phyloP scores from a whole-genome alignment of 1,140 invertebrate genomes.

The Hyles vespertilio region DNA sequence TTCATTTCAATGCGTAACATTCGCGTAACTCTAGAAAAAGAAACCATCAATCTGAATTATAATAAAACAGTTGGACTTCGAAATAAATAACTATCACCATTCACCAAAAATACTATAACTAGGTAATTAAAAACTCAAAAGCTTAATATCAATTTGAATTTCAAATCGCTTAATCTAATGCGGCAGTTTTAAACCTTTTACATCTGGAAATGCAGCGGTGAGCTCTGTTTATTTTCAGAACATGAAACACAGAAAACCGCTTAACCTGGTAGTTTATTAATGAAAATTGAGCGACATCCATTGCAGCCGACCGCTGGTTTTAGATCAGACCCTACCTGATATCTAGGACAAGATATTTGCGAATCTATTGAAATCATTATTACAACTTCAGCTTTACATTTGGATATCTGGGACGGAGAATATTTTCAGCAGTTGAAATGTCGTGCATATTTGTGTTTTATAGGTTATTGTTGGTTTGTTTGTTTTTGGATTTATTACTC shows the following conservation, averaged over 20 bases:
- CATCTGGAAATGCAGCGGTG: constrained; percentile 36
- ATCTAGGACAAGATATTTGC: constrained; percentile 70
- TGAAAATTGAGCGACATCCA: constrained; percentile 70
- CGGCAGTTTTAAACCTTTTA: constrained; percentile 29
- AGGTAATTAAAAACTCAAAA: neutral
- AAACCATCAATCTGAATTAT: too few species aligned
- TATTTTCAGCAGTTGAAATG: neutral
- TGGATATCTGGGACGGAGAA: neutral
- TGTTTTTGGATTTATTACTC: too few species aligned
- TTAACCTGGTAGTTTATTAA: constrained; percentile 68
- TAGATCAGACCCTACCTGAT: constrained; percentile 48
- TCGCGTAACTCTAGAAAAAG: too few species aligned
- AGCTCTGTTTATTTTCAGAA: constrained; percentile 42
- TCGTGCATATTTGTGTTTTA: too few species aligned
- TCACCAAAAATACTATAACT: too few species aligned
- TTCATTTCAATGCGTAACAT: too few species aligned
- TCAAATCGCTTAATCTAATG: constrained; percentile 16
- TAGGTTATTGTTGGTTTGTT: too few species aligned
- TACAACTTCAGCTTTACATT: constrained; percentile 1
- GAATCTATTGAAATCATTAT: constrained; percentile 9
- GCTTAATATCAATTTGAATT: neutral
- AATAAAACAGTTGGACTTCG: too few species aligned
- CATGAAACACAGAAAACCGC: constrained; percentile 66
- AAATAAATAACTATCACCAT: too few species aligned
- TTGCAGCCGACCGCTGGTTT: constrained; percentile 47